Percentiles rank a stretch among this genome's conserved stretches.
phyloP scores from a whole-genome alignment of 2,113 vertebrate genomes.

The Labeo rohita region DNA sequence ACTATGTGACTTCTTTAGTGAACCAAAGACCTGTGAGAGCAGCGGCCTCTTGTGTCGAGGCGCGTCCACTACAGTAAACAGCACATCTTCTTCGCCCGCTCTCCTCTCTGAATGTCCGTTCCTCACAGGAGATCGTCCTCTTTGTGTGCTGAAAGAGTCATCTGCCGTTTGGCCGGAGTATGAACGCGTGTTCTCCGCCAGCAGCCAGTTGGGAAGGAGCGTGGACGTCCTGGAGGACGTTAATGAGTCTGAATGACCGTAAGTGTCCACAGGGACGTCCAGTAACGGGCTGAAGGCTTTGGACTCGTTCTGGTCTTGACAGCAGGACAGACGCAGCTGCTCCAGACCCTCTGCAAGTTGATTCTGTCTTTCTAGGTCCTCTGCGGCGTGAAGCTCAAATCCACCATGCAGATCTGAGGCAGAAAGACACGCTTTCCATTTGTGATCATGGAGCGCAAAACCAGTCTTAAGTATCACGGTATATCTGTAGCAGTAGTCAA shows the following conservation, averaged over 20 bases:
- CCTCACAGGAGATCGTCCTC: constrained; percentile 67
- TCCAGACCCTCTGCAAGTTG: constrained; percentile 70
- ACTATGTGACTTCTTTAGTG: constrained; percentile 37
- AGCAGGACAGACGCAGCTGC: constrained; percentile 67
- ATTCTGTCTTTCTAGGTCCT: constrained; percentile 63
- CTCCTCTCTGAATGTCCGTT: constrained; percentile 61
- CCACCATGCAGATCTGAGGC: constrained; percentile 84
- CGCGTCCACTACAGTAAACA: constrained; percentile 73
- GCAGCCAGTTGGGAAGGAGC: constrained; percentile 77
- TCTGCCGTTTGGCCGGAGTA: constrained; percentile 55
- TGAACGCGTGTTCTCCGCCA: constrained; percentile 62
- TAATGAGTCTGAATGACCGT: constrained; percentile 39
- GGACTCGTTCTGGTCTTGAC: constrained; percentile 54
- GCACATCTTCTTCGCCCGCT: constrained; percentile 52
- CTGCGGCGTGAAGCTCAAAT: constrained; percentile 84
- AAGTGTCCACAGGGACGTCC: constrained; percentile 87
- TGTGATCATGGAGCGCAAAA: no score
- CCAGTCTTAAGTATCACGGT: no score
- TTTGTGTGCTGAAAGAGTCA: constrained; percentile 46
- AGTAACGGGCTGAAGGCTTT: constrained; percentile 79
- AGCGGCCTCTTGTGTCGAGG: constrained; percentile 67
- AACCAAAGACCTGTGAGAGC: constrained; percentile 73
- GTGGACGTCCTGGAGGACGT: constrained; percentile 7
- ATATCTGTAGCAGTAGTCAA: no score
- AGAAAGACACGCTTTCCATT: not conserved